phyloP scores from a whole-genome alignment of 2,113 vertebrate species.

The Ginglymostoma cirratum region DNA sequence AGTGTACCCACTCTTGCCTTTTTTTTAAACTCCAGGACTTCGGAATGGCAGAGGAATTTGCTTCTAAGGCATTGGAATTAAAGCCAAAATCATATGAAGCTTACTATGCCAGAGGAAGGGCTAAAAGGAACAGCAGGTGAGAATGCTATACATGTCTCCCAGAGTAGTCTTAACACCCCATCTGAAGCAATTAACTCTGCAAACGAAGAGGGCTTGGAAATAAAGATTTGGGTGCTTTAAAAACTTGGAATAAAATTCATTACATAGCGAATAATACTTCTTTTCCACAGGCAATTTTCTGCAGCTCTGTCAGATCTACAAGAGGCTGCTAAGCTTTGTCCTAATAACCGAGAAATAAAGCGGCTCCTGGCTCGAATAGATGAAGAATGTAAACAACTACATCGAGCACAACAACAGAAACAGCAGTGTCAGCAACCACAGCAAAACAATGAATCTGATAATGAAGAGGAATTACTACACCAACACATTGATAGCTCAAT shows the following conservation, averaged over 20 bases:
- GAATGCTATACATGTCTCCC: neutral
- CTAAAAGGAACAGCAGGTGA: constrained; percentile 97
- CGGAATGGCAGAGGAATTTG: constrained; percentile 96
- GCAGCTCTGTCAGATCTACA: constrained; percentile 81
- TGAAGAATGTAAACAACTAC: constrained; percentile 87
- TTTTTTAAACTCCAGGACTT: constrained; percentile 70
- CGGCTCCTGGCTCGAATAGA: constrained; percentile 81
- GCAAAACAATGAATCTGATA: constrained; percentile 64
- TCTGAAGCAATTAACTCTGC: neutral
- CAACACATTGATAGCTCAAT: constrained; percentile 48
- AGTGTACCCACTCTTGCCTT: neutral
- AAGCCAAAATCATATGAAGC: constrained; percentile 95
- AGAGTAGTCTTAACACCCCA: neutral
- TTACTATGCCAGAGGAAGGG: constrained; percentile 88
- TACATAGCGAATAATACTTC: constrained; percentile 6
- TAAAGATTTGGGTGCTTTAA: neutral
- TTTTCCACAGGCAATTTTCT: constrained; percentile 71
- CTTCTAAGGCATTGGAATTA: constrained; percentile 89
- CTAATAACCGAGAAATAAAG: constrained; percentile 82
- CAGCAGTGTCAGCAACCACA: constrained; percentile 53
- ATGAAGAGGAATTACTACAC: constrained; percentile 59
- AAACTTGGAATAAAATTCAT: neutral
- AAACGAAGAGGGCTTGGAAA: neutral
- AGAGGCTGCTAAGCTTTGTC: constrained; percentile 84
- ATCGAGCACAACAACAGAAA: constrained; percentile 71